phyloP scores from a whole-genome alignment of 2,888 invertebrate genomes.

The Fabriciana adippe region DNA sequence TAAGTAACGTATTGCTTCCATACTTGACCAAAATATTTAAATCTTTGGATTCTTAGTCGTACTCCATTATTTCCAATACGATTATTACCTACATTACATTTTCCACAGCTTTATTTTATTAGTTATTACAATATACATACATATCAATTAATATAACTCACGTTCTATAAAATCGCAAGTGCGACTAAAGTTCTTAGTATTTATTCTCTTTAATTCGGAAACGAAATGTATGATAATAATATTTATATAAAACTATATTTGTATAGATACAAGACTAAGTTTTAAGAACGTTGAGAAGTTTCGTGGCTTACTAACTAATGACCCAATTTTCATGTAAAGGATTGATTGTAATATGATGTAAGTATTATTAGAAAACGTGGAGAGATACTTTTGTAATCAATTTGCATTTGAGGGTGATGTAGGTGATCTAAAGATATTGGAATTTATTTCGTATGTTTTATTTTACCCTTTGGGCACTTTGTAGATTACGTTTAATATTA shows the following conservation, averaged over 20 bases:
- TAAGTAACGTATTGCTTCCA: slow-evolving; percentile 7
- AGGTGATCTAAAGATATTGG: background rate
- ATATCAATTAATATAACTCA: too few relatives aligned
- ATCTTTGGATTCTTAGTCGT: slow-evolving; percentile 1
- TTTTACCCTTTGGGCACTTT: background rate
- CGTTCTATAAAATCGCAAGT: too few relatives aligned
- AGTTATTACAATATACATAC: too few relatives aligned
- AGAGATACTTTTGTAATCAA: slow-evolving; percentile 2
- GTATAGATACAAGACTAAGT: background rate
- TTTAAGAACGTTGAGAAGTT: background rate
- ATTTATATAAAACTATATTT: background rate
- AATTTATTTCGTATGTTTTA: background rate
- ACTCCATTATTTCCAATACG: too few relatives aligned
- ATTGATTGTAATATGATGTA: too few relatives aligned
- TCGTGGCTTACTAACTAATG: background rate
- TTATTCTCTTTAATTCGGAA: background rate
- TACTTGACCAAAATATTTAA: background rate
- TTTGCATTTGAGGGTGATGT: background rate
- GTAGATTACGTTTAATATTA: slow-evolving; percentile 12
- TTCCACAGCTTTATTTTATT: too few relatives aligned
- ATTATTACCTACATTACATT: too few relatives aligned
- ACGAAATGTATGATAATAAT: background rate
- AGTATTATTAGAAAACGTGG: background rate
- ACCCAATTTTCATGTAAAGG: background rate
- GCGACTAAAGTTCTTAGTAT: background rate